Evolutionary conservation across 2,888 invertebrate species (phyloP), one percentile per base, ranked within the genome.

Genomic region (Neria commutata): DNA sequence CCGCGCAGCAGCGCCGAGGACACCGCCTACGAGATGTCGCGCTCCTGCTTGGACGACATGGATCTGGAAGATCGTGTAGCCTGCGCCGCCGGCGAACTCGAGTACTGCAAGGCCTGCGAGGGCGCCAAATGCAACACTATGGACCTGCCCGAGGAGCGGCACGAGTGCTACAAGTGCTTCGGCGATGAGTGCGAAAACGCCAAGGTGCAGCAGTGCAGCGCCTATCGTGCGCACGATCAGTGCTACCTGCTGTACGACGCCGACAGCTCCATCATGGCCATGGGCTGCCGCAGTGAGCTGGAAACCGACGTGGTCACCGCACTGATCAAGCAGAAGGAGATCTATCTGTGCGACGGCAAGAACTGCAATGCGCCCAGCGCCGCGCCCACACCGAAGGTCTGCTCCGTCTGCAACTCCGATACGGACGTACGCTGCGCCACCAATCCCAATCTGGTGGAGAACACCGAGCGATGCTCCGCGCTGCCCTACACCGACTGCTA

Each of bases 261-360:
- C 0, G 49, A 57, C 8, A 67, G 54, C 14, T 52, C 56, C 4
- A 6, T 79, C 2, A 40, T 68, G 3, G 60, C 52, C 3, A 71
- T 76, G 75, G 81, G 80, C n/a, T 80, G 80, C 37, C 72, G 69
- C 45, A 80, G 81, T 53, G 75, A 77, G 33, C 74, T 73, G 16
- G 72, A 75, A 26, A 62, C 55, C 1, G 62, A 67, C 24, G 65
- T 67, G 4, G 48, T 73, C 21, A 46, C 59, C 1, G 70, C 68
- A 5, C 50, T 80, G 26, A 53, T 80, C 0, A 68, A 68, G 11
- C 64, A 71, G 54, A 69, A 79, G 56, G 61, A 60, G 1, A 2
- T 80, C 19, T 3, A 71, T 0, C 45, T 79, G 3, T 81, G 80
- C 26, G 65, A 71, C 6, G 75, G 63, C 2, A 67, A 65, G 16